phyloP scores from a whole-genome alignment of 2,113 vertebrate genomes.

The Lycocorax pyrrhopterus region DNA sequence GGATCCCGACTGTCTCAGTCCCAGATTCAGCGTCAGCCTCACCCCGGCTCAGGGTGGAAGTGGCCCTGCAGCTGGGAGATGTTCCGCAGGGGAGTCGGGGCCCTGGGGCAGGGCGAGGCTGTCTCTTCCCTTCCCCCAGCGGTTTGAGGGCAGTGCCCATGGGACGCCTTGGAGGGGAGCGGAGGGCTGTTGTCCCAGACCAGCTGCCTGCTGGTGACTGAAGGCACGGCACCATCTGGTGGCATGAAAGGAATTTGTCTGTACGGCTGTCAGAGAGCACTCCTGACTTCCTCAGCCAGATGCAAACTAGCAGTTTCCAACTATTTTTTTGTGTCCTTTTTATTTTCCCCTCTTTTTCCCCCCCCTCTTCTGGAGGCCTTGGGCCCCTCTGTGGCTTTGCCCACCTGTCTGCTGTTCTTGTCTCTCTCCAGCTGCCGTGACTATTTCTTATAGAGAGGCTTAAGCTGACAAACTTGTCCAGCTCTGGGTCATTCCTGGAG shows the following conservation, averaged over 20 bases:
- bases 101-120: background rate
- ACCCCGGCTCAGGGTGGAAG: background rate
- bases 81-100: background rate
- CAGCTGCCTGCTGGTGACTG: background rate
- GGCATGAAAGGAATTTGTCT: background rate
- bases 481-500: background rate
- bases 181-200: background rate
- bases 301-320: background rate
- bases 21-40: background rate
- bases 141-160: background rate
- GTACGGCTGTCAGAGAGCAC: background rate
- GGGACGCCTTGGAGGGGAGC: fast-evolving
- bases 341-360: background rate
- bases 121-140: background rate
- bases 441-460: background rate
- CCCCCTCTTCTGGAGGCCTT: background rate
- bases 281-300: background rate
- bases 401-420: background rate
- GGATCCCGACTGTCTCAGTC: fast-evolving
- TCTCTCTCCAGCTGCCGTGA: background rate
- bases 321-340: background rate
- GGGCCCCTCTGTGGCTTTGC: background rate
- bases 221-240: conserved; percentile 44
- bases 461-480: background rate
- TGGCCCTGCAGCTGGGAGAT: background rate